Base-by-base conservation (phyloP, 2,888 invertebrate genomes). In the Chrysolina oricalcia region DNA sequence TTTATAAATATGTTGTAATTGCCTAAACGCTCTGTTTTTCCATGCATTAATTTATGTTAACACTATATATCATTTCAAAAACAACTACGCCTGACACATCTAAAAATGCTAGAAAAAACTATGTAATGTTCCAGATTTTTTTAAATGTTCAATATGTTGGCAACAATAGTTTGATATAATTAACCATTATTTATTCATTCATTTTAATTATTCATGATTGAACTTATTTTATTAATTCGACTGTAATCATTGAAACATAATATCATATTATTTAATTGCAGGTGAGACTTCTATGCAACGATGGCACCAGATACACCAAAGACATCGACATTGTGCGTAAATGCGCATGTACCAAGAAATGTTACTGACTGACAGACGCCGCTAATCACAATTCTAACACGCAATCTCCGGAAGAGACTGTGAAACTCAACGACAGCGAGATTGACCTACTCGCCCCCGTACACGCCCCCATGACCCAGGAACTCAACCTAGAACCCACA, bases 271-370 rank as follows among this genome's bases (percentile, higher is more conserved):
- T 63, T 56, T 2, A 41, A 62, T 67, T 89, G 3, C 89, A 95
- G 95, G 94, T 96, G 81, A 95, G 97, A 83, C 92, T 99, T 84
- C 93, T 97, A 84, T 99, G 98, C 91, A 92, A 94, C 81, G 96
- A 98, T 88, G 97, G 98, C 80, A 95, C 95, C 74, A 94, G 96
- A 78, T 98, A 97, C 92, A 96, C 97, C 89, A 97, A 97, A 92
- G 97, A 98, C 87, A 94, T 98, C 86, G 98, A 98, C 87, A 96
- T 98, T 89, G 97, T 98, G 87, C 94, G 98, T 88, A 98, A 98
- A 89, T 98, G 98, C 90, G 96, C 97, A 82, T 98, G 98, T 91
- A 94, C 95, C 84, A 96, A 96, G 90, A 96, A 96, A 91, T 97
- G 97, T 90, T 93, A 94, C 92, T 93, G 92, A 91, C 91, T 91